Base-by-base conservation (phyloP, 2,113 vertebrate genomes). In the Triplophysa dalaica region DNA sequence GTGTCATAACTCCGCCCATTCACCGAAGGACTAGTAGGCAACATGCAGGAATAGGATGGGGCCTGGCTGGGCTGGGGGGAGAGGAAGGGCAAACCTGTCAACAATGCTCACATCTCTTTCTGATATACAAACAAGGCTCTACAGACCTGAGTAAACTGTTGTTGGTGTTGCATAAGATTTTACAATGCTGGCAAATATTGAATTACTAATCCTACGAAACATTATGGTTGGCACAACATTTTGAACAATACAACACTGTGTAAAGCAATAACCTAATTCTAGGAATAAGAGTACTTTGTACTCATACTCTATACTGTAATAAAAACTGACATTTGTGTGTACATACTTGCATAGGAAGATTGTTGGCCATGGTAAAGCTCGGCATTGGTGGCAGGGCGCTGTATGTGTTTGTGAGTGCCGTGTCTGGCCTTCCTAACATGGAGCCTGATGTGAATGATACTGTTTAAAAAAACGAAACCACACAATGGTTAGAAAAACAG, bases 291-390 rank as follows among this genome's bases (percentile, higher is more conserved):
- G 13, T 16, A 52, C 14, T 52, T 0, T 52, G 43, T 45, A 11
- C 43, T 45, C 11, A 45, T 45, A 45, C 11, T 45, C 9, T 45
- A 11, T 45, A 45, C 43, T 45, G 43, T 2, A 45, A 45, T 45
- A 45, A 45, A 45, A 58, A 21, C 61, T 50, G 60, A 29, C 41
- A 48, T 38, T 29, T 75, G 66, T 45, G 68, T 81, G n/a, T 84
- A 92, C 97, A 94, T 92, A 99, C 98, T 95, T 99, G 98, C 95
- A 99, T 97, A 92, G 98, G 96, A 91, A 99, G 93, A 90, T 96
- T 98, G 90, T 97, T 97, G 58, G 95, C 94, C 98, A 99, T 98
- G 87, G 96, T 98, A 90, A 99, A 99, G 89, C 94, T 98, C 85
- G 98, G 97, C 96, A 99, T 98, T 78, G 96, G 93, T 9, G 96